Conservation (phyloP, 1,140 invertebrate genomes). For the Cyclina sinensis region DNA sequence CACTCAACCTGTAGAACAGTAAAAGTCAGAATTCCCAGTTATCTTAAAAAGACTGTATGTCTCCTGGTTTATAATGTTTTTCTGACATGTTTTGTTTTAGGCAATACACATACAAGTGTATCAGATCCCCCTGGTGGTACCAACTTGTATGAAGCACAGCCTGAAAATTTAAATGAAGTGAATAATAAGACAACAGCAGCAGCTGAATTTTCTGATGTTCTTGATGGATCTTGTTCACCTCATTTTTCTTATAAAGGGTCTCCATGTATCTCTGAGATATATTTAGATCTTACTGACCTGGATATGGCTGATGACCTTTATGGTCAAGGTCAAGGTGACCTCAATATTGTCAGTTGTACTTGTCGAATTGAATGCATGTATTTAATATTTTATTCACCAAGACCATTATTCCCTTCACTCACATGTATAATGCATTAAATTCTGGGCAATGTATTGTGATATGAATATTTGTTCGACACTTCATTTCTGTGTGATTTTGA, state of each 20-base stretch:
- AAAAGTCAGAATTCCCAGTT: too few relatives aligned
- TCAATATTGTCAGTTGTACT: background rate
- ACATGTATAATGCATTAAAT: too few relatives aligned
- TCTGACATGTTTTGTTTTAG: too few relatives aligned
- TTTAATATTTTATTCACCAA: too few relatives aligned
- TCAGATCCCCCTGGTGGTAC: background rate
- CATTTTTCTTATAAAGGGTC: background rate
- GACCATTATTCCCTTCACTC: too few relatives aligned
- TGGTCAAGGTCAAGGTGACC: constrained; percentile 44
- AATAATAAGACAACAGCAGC: background rate
- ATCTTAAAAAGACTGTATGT: too few relatives aligned
- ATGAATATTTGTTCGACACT: too few relatives aligned
- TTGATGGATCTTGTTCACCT: background rate
- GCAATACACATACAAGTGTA: background rate
- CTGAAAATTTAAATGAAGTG: background rate
- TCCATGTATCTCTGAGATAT: constrained; percentile 14
- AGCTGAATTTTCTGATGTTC: background rate
- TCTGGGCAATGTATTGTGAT: too few relatives aligned
- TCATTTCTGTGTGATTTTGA: too few relatives aligned
- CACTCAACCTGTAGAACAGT: too few relatives aligned
- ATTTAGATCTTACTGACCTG: constrained; percentile 14
- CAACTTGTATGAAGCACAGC: background rate
- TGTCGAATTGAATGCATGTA: background rate
- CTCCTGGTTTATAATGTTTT: too few relatives aligned
- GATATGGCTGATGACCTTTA: background rate